A percentile compares a stretch with the other conserved stretches of the same genome.
Evolutionary conservation across 2,888 invertebrate species (phyloP).

Genomic region (Clitarchus hookeri): DNA sequence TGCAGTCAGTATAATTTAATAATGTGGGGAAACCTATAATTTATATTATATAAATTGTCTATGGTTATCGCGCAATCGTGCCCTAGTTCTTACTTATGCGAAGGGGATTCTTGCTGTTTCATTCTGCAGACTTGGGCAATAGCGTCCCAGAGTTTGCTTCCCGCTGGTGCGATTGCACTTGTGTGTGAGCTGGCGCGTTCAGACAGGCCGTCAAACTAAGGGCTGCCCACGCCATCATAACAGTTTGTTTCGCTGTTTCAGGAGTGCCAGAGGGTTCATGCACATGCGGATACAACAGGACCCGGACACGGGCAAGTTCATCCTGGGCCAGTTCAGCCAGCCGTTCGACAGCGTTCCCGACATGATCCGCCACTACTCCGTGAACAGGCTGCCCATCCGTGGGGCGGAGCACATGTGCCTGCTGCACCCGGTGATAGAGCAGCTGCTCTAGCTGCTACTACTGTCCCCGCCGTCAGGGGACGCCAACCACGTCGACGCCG

Average conservation of each 20-base stretch:
- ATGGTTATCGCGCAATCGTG: too few relatives aligned
- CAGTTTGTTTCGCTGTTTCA: conserved; percentile 54
- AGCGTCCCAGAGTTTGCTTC: background rate
- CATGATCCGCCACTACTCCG: conserved; percentile 91
- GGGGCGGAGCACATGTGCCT: conserved; percentile 97
- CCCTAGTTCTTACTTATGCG: too few relatives aligned
- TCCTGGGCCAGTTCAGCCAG: conserved; percentile 90
- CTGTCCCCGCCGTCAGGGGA: background rate
- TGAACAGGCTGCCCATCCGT: conserved; percentile 89
- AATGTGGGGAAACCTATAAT: too few relatives aligned
- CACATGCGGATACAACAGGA: conserved; percentile 92
- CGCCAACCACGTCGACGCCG: background rate
- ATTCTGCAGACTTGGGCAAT: too few relatives aligned
- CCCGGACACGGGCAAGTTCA: conserved; percentile 75
- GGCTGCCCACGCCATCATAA: background rate
- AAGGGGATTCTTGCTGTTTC: too few relatives aligned
- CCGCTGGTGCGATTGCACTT: conserved; percentile 23
- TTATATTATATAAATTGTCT: too few relatives aligned
- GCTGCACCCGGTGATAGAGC: conserved; percentile 87
- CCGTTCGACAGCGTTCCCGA: conserved; percentile 93
- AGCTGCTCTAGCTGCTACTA: conserved; percentile 63
- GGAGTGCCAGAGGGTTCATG: conserved; percentile 94
- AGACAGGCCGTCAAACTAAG: too few relatives aligned
- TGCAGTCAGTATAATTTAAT: too few relatives aligned
- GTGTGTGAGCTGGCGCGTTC: background rate